Evolutionary conservation across 2,888 invertebrate genomes (phyloP).

Genomic region (Magallana nippona): DNA sequence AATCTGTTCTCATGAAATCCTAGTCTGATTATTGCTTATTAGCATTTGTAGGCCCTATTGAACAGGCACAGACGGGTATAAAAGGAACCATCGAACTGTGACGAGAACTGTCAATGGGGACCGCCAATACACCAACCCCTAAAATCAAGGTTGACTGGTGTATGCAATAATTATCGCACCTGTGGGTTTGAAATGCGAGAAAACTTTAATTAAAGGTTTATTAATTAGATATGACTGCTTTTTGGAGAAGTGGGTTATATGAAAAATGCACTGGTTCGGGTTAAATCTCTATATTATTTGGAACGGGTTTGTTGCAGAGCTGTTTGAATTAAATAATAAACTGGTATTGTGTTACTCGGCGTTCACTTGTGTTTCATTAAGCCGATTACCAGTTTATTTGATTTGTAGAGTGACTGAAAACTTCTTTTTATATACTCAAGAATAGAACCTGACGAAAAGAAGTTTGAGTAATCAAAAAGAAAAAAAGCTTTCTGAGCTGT

Average conservation of each 20-base stretch:
- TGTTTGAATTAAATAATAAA: slow-evolving; percentile 14
- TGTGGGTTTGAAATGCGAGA: slow-evolving; percentile 29
- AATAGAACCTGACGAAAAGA: slow-evolving; percentile 22
- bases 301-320: background rate
- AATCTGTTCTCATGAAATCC: slow-evolving; percentile 23
- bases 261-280: background rate
- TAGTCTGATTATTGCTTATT: slow-evolving; percentile 32
- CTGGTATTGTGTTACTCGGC: background rate
- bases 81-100: background rate
- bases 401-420: slow-evolving; percentile 2
- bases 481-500: background rate
- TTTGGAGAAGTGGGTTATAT: slow-evolving; percentile 7
- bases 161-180: slow-evolving; percentile 21
- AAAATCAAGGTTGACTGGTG: slow-evolving; percentile 6
- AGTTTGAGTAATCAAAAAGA: background rate
- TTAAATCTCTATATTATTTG: background rate
- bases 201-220: slow-evolving; percentile 32
- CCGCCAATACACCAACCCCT: slow-evolving; percentile 23
- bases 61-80: slow-evolving; percentile 30
- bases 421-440: background rate
- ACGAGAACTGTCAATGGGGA: slow-evolving; percentile 19
- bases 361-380: slow-evolving; percentile 21
- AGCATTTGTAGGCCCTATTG: slow-evolving; percentile 28
- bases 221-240: slow-evolving; percentile 12
- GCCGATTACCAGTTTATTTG: slow-evolving; percentile 23